Base-by-base conservation (phyloP, 2,888 invertebrate species). In the Drosophila suboccidentalis region DNA sequence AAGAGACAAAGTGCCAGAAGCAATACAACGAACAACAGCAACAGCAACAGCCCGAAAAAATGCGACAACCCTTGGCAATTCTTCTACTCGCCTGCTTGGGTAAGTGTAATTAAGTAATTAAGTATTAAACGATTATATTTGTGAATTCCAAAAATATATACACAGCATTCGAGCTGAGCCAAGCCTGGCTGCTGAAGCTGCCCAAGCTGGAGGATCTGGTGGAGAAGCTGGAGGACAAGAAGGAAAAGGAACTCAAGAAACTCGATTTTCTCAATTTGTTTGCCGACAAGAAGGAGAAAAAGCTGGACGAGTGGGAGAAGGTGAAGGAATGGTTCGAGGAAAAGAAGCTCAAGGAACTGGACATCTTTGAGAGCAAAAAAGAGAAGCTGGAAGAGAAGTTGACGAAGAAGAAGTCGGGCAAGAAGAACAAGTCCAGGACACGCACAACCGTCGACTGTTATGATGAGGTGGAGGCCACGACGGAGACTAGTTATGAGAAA, bases 231-330 rank as follows among this genome's bases (percentile, higher is more conserved):
- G 75, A 67, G 1, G 75, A 58, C n/a, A 71, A 89, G 39, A 57
- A 72, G 62, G 58, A 71, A 0, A 67, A 71, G 64, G 82, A 87
- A 43, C 59, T 82, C 0, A 85, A 87, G 54, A 87, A 85, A 22
- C 47, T 78, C 15, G 86, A 85, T 39, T 58, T 89, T 15, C 71
- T 89, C 41, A 81, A 87, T 58, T 67, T 78, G 58, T 85, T 78
- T 15, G 13, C 15, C 9, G 76, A 34, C 29, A 82, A 78, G 26
- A 46, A 49, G 39, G 80, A 81, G 38, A 84, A 89, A 55, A 75
- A 75, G 19, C 47, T 17, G 44, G 36, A 54, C 11, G 82, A 89
- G 43, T 75, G 49, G 70, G 82, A 87, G 38, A 89, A 89, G 41
- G 36, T 89, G 32, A 84, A 87, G 10, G 32, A 82, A 29, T 82